Evolutionary conservation across 1,140 invertebrate species (phyloP).

Genomic region (Calliopsis andreniformis): DNA sequence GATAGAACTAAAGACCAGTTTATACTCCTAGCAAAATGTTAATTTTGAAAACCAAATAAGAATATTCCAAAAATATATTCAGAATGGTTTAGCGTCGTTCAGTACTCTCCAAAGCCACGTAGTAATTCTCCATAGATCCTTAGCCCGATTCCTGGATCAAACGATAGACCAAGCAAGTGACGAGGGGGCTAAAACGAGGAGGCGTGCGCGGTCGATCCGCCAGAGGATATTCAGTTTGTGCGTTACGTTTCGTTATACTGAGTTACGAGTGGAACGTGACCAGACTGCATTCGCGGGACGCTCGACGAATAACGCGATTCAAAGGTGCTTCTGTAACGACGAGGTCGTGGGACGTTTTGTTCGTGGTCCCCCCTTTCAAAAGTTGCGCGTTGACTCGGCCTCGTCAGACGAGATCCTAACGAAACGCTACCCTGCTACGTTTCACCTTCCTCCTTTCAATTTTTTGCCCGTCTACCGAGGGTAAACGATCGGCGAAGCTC

Average conservation of each 20-base stretch:
- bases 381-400: slow-evolving; percentile 13
- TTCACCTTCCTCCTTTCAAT: background rate
- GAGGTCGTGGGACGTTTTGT: slow-evolving; percentile 52
- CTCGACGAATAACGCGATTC: slow-evolving; percentile 58
- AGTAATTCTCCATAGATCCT: too few relatives aligned
- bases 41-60: too few relatives aligned
- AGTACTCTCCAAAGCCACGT: too few relatives aligned
- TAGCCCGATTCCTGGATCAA: too few relatives aligned
- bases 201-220: slow-evolving; percentile 51
- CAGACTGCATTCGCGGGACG: slow-evolving; percentile 61
- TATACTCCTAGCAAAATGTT: too few relatives aligned
- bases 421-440: background rate
- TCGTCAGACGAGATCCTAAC: background rate
- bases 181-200: background rate
- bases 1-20: too few relatives aligned
- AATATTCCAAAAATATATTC: too few relatives aligned
- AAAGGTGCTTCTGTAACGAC: slow-evolving; percentile 30
- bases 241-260: slow-evolving; percentile 76
- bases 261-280: slow-evolving; percentile 76
- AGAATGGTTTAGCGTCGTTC: too few relatives aligned
- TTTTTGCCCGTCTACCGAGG: background rate
- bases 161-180: background rate
- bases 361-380: slow-evolving; percentile 36
- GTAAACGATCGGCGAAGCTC: background rate
- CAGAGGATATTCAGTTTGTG: slow-evolving; percentile 72